These are phyloP conservation scores for Cheilosia scutellata DNA, from an alignment of 2,888 invertebrate genomes.

Conservation along the genomic window DNA sequence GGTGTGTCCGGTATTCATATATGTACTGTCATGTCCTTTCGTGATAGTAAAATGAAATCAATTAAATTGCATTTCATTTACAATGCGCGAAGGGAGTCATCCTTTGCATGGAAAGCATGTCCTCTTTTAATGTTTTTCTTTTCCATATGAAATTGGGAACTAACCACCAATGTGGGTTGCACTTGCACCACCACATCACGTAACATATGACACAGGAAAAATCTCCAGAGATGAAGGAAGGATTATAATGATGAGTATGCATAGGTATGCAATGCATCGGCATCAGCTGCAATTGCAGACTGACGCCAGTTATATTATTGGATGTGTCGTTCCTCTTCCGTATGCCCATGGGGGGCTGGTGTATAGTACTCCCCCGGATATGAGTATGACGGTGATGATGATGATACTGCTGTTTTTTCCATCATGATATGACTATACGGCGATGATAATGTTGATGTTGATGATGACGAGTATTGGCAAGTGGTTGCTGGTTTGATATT, in stretches of 20 bases:
- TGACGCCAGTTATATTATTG: conserved; percentile 56
- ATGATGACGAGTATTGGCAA: conserved; percentile 45
- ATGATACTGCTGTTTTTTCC: conserved; percentile 15
- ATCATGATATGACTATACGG: conserved; percentile 10
- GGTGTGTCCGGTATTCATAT: conserved; percentile 12
- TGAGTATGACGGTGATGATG: conserved; percentile 36
- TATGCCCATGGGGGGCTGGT: conserved; percentile 14
- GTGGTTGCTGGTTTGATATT: conserved; percentile 48
- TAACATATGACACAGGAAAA: conserved; percentile 49
- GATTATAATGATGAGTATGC: conserved; percentile 14
- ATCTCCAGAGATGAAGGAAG: conserved; percentile 29
- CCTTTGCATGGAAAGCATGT: conserved; percentile 5
- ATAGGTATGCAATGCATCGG: conserved; percentile 42
- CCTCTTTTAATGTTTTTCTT: background rate
- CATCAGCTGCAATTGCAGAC: conserved; percentile 28
- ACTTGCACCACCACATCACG: conserved; percentile 35
- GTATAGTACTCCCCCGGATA: background rate
- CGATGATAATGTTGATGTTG: conserved; percentile 24
- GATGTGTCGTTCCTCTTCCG: conserved; percentile 29
- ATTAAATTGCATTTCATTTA: conserved; percentile 48
- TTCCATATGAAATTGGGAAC: conserved; percentile 41
- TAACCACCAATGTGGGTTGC: conserved; percentile 38
- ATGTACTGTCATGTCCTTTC: conserved; percentile 8
- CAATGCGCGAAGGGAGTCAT: background rate
- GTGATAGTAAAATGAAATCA: conserved; percentile 47